Percentiles rank a stretch among this genome's conserved stretches.
phyloP scores from a whole-genome alignment of 2,888 invertebrate species.

The Maniola hyperantus region DNA sequence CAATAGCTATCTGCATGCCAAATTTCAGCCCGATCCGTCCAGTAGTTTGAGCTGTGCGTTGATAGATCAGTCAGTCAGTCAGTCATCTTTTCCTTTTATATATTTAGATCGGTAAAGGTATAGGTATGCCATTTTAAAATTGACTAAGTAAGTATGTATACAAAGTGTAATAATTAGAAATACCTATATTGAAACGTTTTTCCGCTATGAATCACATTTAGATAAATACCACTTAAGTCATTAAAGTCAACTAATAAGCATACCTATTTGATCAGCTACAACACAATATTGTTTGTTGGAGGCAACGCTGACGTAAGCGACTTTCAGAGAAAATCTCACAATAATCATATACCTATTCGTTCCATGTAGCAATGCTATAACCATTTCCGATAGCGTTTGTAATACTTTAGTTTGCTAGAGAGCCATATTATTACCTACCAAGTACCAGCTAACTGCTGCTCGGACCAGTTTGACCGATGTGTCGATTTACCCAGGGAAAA shows the following conservation, averaged over 20 bases:
- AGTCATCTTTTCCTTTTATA: no score
- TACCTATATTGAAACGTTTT: background rate
- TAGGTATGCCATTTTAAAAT: no score
- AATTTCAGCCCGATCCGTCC: no score
- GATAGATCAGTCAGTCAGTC: no score
- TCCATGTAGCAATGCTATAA: background rate
- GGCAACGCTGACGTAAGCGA: slow-evolving; percentile 1
- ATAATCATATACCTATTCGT: background rate
- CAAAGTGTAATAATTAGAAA: no score
- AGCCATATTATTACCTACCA: background rate
- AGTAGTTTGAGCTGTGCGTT: no score
- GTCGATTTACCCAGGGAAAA: background rate
- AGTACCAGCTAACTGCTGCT: background rate
- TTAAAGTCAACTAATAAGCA: background rate
- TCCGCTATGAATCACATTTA: background rate
- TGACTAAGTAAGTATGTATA: no score
- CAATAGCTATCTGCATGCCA: no score
- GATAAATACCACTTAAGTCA: slow-evolving; percentile 4
- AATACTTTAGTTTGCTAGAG: background rate
- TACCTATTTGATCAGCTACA: background rate
- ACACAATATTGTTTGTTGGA: slow-evolving; percentile 1
- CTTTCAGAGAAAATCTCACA: slow-evolving; percentile 12
- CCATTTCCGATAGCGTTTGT: slow-evolving; percentile 8
- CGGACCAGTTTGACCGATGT: background rate
- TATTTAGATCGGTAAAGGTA: no score